Evolutionary conservation across 2,113 vertebrate genomes (phyloP), one percentile per base, ranked within the genome.

Genomic region (Mus pahari): DNA sequence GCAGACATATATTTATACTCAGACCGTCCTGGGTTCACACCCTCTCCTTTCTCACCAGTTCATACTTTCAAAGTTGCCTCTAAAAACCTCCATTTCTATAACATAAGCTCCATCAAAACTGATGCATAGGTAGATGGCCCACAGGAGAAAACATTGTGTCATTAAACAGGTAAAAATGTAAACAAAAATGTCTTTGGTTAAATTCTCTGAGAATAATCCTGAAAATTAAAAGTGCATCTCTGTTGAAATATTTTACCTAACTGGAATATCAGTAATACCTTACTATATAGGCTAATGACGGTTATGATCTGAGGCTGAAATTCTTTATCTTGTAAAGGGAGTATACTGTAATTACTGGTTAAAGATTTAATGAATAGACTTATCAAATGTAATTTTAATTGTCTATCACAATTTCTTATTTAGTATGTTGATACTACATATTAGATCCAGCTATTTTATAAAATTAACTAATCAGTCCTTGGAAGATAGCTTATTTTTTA

Each of bases 361-460:
- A 66, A 92, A 89, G 26, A 86, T 22, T 81, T 94, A 79, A 82
- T 33, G 36, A 70, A 81, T 92, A 19, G 92, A 64, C 77, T 68
- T 66, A 62, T 55, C 9, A 70, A 92, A 89, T 89, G 48, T 2
- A 95, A 90, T 77, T 94, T 89, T 58, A 89, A 11, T 78, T 70
- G 68, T 53, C 7, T 82, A 36, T 94, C 45, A 81, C 64, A 79
- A 93, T 89, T 82, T 83, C 58, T 87, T 89, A 75, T 53, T 96
- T 95, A 42, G 74, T 3, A 73, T 88, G 50, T 28, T 92, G 36
- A 81, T 36, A 19, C 91, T 13, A 71, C 81, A 31, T 7, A 75
- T 89, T 79, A 24, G 64, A 26, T 73, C 16, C 87, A 60, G 31
- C 45, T 16, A 68, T 79, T 89, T 93, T 39, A 26, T 70, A 81